Conservation (phyloP, 2,888 invertebrate genomes). For the Pristionchus exspectatus region DNA sequence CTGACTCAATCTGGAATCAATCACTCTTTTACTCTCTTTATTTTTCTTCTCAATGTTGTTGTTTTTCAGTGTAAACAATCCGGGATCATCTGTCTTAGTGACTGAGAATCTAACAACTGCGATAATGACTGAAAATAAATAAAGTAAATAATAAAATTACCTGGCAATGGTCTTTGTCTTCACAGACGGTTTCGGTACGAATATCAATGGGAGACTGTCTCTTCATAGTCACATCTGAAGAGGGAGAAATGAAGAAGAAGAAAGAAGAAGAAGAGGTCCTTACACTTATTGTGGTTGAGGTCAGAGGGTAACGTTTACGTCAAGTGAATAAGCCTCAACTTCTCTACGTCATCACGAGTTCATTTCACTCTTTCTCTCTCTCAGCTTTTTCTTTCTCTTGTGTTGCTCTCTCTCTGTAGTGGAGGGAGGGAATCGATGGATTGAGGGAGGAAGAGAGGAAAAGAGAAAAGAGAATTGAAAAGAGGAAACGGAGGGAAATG, state of each 20-base stretch:
- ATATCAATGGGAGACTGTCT: constrained; percentile 56
- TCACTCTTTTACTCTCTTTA: background rate
- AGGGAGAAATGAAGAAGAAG: background rate
- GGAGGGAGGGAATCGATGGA: constrained; percentile 25
- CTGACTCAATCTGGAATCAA: constrained; percentile 62
- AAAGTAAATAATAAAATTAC: background rate
- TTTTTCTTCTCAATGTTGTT: background rate
- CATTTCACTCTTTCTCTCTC: background rate
- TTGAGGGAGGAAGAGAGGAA: constrained; percentile 30
- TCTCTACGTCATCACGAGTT: constrained; percentile 20
- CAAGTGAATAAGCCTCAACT: constrained; percentile 6
- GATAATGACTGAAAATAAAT: background rate
- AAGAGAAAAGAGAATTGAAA: constrained; percentile 8
- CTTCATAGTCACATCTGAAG: constrained; percentile 52
- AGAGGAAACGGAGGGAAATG: constrained; percentile 7
- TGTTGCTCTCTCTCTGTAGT: background rate
- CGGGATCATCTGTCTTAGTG: too few species aligned
- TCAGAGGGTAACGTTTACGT: background rate
- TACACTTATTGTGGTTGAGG: background rate
- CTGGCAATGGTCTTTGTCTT: constrained; percentile 52
- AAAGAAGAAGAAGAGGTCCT: too few species aligned
- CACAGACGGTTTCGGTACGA: constrained; percentile 39
- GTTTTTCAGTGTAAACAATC: background rate
- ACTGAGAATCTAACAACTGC: too few species aligned
- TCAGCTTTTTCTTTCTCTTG: constrained; percentile 30